Conservation (phyloP, 1,140 invertebrate genomes). For the Bombus confusus region DNA sequence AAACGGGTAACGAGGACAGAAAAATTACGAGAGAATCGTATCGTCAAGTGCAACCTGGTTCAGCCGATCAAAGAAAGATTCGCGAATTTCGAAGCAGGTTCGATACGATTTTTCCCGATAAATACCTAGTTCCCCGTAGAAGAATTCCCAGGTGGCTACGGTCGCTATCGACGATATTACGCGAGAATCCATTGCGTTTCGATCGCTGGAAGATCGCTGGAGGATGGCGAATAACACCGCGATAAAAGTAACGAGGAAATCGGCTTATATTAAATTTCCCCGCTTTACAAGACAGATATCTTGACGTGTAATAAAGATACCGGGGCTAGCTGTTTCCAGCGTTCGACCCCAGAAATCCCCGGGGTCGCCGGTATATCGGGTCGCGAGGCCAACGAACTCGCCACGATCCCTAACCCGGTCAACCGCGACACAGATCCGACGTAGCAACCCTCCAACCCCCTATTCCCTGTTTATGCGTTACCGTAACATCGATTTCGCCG, state of each 20-base stretch:
- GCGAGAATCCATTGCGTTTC: background rate
- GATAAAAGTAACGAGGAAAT: conserved; percentile 46
- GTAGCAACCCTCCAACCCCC: conserved; percentile 50
- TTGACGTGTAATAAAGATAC: conserved; percentile 41
- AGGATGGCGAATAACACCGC: background rate
- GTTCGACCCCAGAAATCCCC: conserved; percentile 68
- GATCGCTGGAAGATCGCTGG: background rate
- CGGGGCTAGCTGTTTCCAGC: conserved; percentile 42
- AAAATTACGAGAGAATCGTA: no score
- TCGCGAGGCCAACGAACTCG: conserved; percentile 77
- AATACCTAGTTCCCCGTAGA: background rate
- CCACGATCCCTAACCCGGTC: conserved; percentile 80
- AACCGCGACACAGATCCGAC: conserved; percentile 72
- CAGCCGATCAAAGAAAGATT: background rate
- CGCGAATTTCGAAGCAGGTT: background rate
- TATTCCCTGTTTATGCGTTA: conserved; percentile 58
- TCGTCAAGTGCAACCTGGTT: background rate
- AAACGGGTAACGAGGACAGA: no score
- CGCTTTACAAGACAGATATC: conserved; percentile 46
- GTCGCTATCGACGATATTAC: background rate
- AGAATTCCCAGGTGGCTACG: background rate
- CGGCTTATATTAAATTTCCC: conserved; percentile 49
- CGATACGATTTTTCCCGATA: background rate
- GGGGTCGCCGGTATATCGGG: conserved; percentile 63
- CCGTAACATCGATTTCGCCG: conserved; percentile 58